phyloP scores from a whole-genome alignment of 2,113 vertebrate species.

The Caretta caretta region DNA sequence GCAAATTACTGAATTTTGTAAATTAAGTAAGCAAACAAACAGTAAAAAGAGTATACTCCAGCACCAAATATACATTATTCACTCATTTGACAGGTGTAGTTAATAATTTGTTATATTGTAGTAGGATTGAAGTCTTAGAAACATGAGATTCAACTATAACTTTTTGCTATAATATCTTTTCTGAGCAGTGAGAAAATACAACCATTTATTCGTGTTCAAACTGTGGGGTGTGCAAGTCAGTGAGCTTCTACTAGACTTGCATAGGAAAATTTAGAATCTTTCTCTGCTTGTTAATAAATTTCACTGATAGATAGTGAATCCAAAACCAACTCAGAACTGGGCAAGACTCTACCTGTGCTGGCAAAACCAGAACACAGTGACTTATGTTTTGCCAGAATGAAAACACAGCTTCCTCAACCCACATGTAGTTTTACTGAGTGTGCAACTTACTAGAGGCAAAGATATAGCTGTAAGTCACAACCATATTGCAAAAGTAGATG shows the following conservation, averaged over 20 bases:
- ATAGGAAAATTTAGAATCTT: slow-evolving; percentile 26
- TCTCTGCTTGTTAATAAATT: slow-evolving; percentile 54
- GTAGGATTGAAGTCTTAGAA: slow-evolving; percentile 50
- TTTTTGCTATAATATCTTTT: slow-evolving; percentile 32
- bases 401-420: slow-evolving; percentile 45
- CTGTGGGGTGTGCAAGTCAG: neutral
- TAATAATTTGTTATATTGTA: slow-evolving; percentile 59
- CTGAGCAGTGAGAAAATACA: slow-evolving; percentile 2
- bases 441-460: slow-evolving; percentile 41
- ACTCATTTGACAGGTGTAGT: slow-evolving; percentile 32
- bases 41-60: neutral
- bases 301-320: slow-evolving; percentile 41
- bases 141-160: slow-evolving; percentile 19
- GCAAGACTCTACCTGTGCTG: slow-evolving; percentile 66
- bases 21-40: neutral
- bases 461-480: neutral
- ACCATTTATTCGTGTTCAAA: slow-evolving; percentile 7
- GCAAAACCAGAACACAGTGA: slow-evolving; percentile 45
- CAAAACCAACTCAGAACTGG: slow-evolving; percentile 58
- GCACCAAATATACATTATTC: slow-evolving; percentile 52
- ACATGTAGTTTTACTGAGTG: slow-evolving; percentile 35
- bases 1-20: slow-evolving; percentile 22
- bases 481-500: slow-evolving; percentile 22
- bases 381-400: slow-evolving; percentile 67
- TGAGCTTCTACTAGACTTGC: slow-evolving; percentile 18